Evolutionary conservation across 2,888 invertebrate species (phyloP), one percentile per base, ranked within the genome.

Genomic region (Cyclophora punctaria): DNA sequence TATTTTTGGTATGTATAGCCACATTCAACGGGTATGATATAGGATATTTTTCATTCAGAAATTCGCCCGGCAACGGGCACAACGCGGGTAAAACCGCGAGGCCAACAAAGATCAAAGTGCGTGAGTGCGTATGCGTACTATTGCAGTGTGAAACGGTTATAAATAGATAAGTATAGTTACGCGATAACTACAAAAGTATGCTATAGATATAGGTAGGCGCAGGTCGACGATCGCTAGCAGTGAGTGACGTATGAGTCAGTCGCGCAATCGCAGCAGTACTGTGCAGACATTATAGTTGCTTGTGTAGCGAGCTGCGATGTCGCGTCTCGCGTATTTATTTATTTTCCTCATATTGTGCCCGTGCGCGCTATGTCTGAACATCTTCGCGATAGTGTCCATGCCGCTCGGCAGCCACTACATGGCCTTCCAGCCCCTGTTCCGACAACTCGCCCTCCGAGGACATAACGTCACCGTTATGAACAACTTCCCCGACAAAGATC

Each of bases 361-460:
- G 7, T 34, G 73, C 68, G 73, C 53, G 3, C 35, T 75, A 71
- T 58, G 90, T 84, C 63, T 78, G 90, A 59, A 92, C 79, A 51
- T 80, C 40, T 73, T 82, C n/a, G 79, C 66, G 4, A 71, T 92
- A 5, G 91, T 92, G 59, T 90, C 91, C 0, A 80, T 92, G 59
- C 86, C 89, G 0, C 89, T 92, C 0, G 88, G 87, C 52, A 93
- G 93, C 55, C 94, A 94, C 67, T 93, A 92, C 59, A 88, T 90
- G 64, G 90, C 92, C 0, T 91, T 91, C 58, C 79, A 89, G 54
- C 86, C 89, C 0, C 71, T 93, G 6, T 74, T 93, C 42, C 84
- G 82, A 6, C 90, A 89, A 54, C 67, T 93, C 45, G 90, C 90
- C 0, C 65, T 67, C 7, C 82, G 87, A 5, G 93, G 92, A 0